Evolutionary conservation across 2,113 vertebrate genomes (phyloP).

Genomic region (Zosterops hypoxanthus): DNA sequence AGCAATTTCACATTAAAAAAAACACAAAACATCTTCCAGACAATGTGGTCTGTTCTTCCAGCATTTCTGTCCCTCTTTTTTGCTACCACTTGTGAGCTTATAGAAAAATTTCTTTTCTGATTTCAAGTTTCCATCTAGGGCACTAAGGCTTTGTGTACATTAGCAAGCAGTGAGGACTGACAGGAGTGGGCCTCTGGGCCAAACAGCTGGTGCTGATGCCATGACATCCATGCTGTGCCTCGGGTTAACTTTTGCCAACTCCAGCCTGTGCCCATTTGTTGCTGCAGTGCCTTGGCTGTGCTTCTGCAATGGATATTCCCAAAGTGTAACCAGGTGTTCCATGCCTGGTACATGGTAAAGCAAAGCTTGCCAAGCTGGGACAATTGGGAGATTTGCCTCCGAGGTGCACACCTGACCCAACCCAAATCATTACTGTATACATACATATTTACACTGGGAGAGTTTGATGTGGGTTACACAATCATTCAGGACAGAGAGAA

Average conservation of each 20-base stretch:
- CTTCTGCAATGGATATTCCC: not conserved
- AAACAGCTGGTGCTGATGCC: not conserved
- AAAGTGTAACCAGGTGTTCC: not conserved
- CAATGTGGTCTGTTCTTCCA: not conserved
- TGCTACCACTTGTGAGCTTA: not conserved
- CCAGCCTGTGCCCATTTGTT: not conserved
- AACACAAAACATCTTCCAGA: not conserved
- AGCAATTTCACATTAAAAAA: not conserved
- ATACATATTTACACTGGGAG: not conserved
- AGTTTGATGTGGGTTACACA: not conserved
- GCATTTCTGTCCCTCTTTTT: not conserved
- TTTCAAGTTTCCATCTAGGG: not conserved
- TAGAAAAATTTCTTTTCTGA: not conserved
- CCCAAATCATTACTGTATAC: not conserved
- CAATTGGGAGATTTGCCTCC: accelerated
- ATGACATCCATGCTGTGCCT: not conserved
- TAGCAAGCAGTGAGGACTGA: not conserved
- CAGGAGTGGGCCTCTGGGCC: not conserved
- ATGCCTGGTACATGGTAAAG: not conserved
- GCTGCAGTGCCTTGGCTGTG: not conserved
- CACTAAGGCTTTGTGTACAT: not conserved
- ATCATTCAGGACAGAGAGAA: not conserved
- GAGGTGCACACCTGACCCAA: not conserved
- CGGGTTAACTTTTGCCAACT: accelerated
- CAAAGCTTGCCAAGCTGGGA: not conserved